Conservation (phyloP, 2,797 vertebrate species). For the Semotilus atromaculatus region DNA sequence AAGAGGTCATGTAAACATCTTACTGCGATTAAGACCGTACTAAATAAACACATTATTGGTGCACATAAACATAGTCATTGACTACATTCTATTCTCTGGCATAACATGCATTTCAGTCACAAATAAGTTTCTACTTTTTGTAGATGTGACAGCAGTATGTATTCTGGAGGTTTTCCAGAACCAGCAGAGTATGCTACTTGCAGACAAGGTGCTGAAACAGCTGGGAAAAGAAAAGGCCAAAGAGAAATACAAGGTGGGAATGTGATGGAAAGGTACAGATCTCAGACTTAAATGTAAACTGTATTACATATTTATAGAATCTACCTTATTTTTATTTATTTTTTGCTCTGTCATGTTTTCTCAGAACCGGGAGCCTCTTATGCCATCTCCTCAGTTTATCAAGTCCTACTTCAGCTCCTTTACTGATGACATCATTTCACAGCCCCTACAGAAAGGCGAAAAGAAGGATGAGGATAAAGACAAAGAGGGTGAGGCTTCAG, state of each 20-base stretch:
- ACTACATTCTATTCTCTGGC: neutral
- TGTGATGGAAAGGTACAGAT: neutral
- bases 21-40: no score
- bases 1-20: no score
- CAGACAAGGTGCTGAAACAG: conserved; percentile 97
- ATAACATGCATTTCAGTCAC: neutral
- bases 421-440: conserved; percentile 97
- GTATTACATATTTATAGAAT: neutral
- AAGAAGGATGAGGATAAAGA: conserved; percentile 99
- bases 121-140: conserved; percentile 42
- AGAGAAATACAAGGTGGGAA: conserved; percentile 96
- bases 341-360: conserved; percentile 51
- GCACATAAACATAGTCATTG: neutral
- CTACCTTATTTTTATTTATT: no score
- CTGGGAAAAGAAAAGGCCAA: conserved; percentile 99
- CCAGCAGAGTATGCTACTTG: conserved; percentile 97
- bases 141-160: conserved; percentile 98
- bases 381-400: conserved; percentile 99
- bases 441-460: conserved; percentile 94
- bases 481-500: conserved; percentile 94
- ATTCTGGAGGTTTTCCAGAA: conserved; percentile 99
- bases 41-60: no score
- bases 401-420: conserved; percentile 99
- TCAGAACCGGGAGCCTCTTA: conserved; percentile 97
- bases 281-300: neutral